Evolutionary conservation across 2,113 vertebrate species (phyloP).

Genomic region (Toxostoma redivivum): DNA sequence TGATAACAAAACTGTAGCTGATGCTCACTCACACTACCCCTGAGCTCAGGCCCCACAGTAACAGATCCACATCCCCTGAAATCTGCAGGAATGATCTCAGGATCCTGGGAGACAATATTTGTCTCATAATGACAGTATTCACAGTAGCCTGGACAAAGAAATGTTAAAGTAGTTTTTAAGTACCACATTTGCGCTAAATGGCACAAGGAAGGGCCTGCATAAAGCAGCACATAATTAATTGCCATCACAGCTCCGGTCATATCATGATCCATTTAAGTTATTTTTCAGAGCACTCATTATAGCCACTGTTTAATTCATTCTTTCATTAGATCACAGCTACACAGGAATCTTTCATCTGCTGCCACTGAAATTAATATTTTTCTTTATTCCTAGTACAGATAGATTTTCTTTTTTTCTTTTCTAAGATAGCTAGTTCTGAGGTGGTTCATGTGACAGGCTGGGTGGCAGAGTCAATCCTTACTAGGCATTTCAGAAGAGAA

Average conservation of each 20-base stretch:
- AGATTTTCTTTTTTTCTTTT: constrained; percentile 24
- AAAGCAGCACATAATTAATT: constrained; percentile 64
- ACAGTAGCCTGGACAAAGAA: constrained; percentile 52
- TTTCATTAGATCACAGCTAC: constrained; percentile 66
- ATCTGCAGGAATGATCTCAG: background rate
- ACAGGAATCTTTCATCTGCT: constrained; percentile 69
- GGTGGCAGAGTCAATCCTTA: constrained; percentile 23
- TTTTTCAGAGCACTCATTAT: constrained; percentile 63
- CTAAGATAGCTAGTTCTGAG: constrained; percentile 60
- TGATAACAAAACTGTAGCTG: background rate
- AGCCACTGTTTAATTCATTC: constrained; percentile 73
- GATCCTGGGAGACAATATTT: background rate
- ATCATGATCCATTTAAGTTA: constrained; percentile 66
- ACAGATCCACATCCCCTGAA: background rate
- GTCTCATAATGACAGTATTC: background rate
- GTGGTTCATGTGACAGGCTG: constrained; percentile 34
- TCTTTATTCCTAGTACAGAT: constrained; percentile 61
- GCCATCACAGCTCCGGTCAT: constrained; percentile 46
- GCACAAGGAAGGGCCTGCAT: constrained; percentile 17
- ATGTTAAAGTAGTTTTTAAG: constrained; percentile 62
- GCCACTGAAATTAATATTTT: constrained; percentile 73
- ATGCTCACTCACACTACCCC: background rate
- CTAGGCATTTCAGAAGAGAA: constrained; percentile 1
- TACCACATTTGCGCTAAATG: constrained; percentile 38
- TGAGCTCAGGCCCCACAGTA: background rate